Evolutionary conservation across 1,140 invertebrate species (phyloP), one percentile per base, ranked within the genome.

Genomic region (Matsumurasca onukii): DNA sequence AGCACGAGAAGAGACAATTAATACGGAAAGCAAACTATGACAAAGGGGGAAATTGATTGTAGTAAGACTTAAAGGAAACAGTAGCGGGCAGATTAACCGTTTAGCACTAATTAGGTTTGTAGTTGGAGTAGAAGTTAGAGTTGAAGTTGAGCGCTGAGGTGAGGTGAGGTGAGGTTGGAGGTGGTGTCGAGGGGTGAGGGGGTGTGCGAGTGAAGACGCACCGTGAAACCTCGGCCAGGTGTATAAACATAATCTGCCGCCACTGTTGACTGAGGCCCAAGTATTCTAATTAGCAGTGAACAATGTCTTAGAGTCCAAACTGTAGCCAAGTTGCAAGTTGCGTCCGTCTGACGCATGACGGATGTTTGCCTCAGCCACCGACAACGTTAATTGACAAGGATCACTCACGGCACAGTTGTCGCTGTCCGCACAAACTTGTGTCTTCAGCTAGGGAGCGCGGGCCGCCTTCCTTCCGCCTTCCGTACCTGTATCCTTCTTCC

Each of bases 221-320:
- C 17, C 17, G 34, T 39, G 17, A 39, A 52, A 22, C 5, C 49
- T 27, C 27, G 3, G 27, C 31, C 62, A 65, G 62, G 31, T 65
- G 62, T 34, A n/a, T 34, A 65, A 65, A 65, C 62, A 48, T 39
- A 65, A 45, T 65, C 31, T 45, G 15, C 24, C n/a, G 61, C 17
- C 30, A 27, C 12, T 61, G 61, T 63, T 63, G 61, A 63, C 61
- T 34, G n/a, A 34, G 61, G 62, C 20, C 48, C 45, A 65, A 2
- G 62, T 65, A 65, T 65, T 65, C 62, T 65, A 65, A 65, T 65
- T 65, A 65, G 62, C 20, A 24, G 31, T 65, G 25, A 63, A 65
- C 62, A 65, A 65, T 65, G 62, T 65, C 62, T 65, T 65, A 27
- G 24, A 24, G 12, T 22, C 27, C 27, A 3, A 59, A 29, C 17